phyloP scores from a whole-genome alignment of 2,113 vertebrate genomes.

The Thalassoma bifasciatum region DNA sequence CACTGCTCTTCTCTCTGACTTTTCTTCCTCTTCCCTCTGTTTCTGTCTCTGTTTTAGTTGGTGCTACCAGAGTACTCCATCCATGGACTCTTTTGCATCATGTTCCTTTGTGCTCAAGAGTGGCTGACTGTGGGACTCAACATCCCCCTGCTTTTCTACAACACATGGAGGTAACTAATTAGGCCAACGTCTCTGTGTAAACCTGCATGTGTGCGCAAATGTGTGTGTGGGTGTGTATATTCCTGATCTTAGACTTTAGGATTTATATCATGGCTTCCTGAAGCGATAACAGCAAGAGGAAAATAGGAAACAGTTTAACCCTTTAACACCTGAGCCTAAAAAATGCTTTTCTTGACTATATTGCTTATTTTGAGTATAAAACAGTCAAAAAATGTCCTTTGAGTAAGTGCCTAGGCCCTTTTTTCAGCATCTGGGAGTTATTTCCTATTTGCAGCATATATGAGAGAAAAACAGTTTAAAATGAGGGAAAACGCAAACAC shows the following conservation, averaged over 20 bases:
- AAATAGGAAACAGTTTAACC: no score
- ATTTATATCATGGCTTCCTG: not conserved
- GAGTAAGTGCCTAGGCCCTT: no score
- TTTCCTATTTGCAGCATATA: no score
- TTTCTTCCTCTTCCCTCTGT: not conserved
- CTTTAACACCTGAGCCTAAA: no score
- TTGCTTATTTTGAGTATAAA: no score
- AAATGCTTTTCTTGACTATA: no score
- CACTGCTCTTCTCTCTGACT: constrained; percentile 21
- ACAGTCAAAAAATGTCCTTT: no score
- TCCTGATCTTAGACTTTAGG: not conserved
- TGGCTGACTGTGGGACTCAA: constrained; percentile 98
- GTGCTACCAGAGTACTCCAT: constrained; percentile 97
- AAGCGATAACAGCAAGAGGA: no score
- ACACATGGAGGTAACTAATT: constrained; percentile 94
- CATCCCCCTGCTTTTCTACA: constrained; percentile 95
- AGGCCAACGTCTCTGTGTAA: not conserved
- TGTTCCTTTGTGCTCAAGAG: constrained; percentile 98
- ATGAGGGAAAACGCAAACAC: no score
- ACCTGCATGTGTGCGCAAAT: not conserved
- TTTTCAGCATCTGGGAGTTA: no score
- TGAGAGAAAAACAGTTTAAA: no score
- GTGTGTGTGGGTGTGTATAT: not conserved
- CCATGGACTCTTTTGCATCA: constrained; percentile 97
- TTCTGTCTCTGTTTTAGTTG: constrained; percentile 80